phyloP scores from a whole-genome alignment of 1,140 invertebrate species.

The Wasmannia auropunctata region DNA sequence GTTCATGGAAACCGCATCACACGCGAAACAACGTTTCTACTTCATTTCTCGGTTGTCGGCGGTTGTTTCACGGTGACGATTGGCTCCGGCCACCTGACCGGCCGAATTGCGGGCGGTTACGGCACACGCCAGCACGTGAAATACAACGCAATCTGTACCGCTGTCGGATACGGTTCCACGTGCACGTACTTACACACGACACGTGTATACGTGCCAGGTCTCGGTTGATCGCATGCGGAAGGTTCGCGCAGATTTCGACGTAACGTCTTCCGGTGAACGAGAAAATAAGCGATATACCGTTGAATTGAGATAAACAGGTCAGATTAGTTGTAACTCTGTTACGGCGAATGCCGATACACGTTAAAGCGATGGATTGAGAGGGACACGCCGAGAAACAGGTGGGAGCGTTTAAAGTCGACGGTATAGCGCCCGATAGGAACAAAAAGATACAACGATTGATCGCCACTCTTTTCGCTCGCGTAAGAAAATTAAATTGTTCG shows the following conservation, averaged over 20 bases:
- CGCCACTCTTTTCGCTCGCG: background rate
- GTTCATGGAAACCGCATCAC: conserved; percentile 22
- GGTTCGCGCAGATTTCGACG: conserved; percentile 12
- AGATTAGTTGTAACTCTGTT: conserved; percentile 34
- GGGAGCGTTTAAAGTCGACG: conserved; percentile 1
- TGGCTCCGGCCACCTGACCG: conserved; percentile 12
- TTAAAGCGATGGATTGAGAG: conserved; percentile 21
- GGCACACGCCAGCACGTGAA: conserved; percentile 44
- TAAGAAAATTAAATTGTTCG: background rate
- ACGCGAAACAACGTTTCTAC: conserved; percentile 25
- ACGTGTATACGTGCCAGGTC: conserved; percentile 1
- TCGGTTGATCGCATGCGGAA: background rate
- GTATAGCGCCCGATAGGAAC: background rate
- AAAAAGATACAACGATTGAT: background rate
- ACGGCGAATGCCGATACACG: background rate
- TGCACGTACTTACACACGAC: conserved; percentile 6
- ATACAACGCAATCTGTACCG: conserved; percentile 68
- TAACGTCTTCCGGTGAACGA: background rate
- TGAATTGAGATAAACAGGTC: conserved; percentile 6
- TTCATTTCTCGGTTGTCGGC: conserved; percentile 38
- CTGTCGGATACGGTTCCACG: conserved; percentile 55
- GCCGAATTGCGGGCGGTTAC: conserved; percentile 45
- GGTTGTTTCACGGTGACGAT: conserved; percentile 42
- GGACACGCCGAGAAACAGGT: background rate
- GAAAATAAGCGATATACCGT: conserved; percentile 50